Base-by-base conservation (phyloP, 2,797 vertebrate species). In the Tenualosa thibaudeaui region DNA sequence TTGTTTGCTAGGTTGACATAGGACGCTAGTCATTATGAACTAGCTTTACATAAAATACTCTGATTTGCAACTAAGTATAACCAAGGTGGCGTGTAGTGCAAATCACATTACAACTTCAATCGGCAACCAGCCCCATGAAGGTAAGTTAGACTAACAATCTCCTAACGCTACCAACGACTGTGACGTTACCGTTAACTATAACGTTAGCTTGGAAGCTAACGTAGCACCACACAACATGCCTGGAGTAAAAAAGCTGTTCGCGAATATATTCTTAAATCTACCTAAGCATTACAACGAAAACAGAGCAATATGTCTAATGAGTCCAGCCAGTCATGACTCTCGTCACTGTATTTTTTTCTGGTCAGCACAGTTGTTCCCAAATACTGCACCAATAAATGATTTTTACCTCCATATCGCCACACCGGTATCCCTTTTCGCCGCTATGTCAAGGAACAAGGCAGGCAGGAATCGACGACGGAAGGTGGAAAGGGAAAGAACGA, bases 321-420 rank as follows among this genome's bases (percentile, higher is more conserved):
- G 37, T 40, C 13, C 40, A 46, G 46, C 71, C 17, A 43, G 19
- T 22, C 17, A 46, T 46, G 8, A 78, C 62, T 3, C 4, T 71
- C 40, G 65, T 51, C 9, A 0, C 50, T 51, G 50, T 12, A 9
- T 22, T 22, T 17, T 22, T 15, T 22, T 17, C 6, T 43, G 19
- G 17, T 22, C 58, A 24, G 58, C 19, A 78, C 7, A 68, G 10
- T 75, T 75, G 1, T 8, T 78, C 31, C 1, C 1, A 19, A 78
- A 78, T 6, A 78, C 3, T 46, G 19, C 37, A 46, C 22, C 40
- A 78, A 78, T 78, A 78, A 43, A 78, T 22, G 6, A 43, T 46
- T 17, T 78, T 78, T 19, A 78, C 71, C 71, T 78, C 71, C 71
- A 78, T 78, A 46, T 78, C 71, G 15, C 71, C 71, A 78, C 71